Percentiles rank a stretch among this genome's conserved stretches.
phyloP scores from a whole-genome alignment of 2,797 vertebrate genomes.

The Protosalanx chinensis region DNA sequence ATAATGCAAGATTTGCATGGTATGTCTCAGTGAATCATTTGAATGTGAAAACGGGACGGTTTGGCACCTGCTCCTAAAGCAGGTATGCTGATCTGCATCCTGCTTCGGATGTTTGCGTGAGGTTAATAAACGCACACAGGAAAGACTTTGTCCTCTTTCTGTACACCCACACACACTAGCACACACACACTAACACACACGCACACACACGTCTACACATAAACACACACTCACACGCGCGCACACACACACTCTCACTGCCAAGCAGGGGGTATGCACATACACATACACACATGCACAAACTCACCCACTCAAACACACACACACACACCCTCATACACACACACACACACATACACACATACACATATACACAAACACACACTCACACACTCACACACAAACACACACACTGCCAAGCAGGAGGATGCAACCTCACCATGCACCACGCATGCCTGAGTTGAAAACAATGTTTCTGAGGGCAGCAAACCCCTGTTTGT shows the following conservation, averaged over 20 bases:
- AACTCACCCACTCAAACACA: no score
- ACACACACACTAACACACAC: constrained; percentile 12
- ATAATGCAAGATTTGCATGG: neutral
- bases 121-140: neutral
- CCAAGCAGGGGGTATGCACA: neutral
- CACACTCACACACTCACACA: neutral
- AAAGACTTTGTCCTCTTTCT: neutral
- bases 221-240: constrained; percentile 17
- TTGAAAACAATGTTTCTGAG: neutral
- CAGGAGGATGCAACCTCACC: neutral
- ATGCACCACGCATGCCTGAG: neutral
- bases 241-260: no score
- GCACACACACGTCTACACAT: neutral
- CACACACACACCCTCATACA: no score
- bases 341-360: neutral
- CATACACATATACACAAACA: neutral
- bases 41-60: neutral
- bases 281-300: no score
- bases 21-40: neutral
- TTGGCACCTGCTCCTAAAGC: neutral
- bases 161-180: neutral
- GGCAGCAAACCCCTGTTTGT: neutral
- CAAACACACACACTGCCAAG: constrained; percentile 15
- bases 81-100: constrained; percentile 26
- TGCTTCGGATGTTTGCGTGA: neutral